Conservation (phyloP, 92 coral and sea anemone species). For the Muricea muricata region DNA sequence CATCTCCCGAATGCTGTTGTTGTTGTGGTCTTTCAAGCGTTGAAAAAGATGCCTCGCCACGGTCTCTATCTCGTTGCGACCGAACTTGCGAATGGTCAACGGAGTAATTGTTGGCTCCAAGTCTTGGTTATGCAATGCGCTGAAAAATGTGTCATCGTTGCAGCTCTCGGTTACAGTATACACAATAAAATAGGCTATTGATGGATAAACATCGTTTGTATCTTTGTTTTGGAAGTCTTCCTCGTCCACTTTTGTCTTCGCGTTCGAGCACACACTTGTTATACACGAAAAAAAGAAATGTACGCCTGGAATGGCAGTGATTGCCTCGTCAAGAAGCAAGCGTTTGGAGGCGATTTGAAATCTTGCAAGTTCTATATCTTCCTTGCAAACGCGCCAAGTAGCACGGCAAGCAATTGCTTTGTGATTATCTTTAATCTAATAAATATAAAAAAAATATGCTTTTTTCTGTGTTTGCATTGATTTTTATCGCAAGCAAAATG, state of each 20-base stretch:
- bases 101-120: background rate
- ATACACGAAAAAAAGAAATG: background rate
- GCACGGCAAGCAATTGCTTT: too few relatives aligned
- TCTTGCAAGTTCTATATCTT: background rate
- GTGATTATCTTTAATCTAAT: too few relatives aligned
- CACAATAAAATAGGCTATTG: background rate
- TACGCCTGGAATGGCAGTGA: background rate
- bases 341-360: background rate
- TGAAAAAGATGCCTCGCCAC: conserved; percentile 2
- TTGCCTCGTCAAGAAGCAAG: background rate
- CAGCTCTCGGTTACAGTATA: background rate
- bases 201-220: background rate
- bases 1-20: conserved; percentile 9
- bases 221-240: background rate
- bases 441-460: background rate
- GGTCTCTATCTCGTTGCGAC: conserved; percentile 11
- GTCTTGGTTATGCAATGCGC: background rate
- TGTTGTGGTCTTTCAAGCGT: conserved; percentile 17
- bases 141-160: background rate
- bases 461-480: too few relatives aligned
- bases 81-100: background rate
- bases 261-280: background rate
- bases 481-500: too few relatives aligned
- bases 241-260: background rate
- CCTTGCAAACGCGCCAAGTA: too few relatives aligned